phyloP scores from a whole-genome alignment of 2,797 vertebrate genomes.

The Varecia variegata region DNA sequence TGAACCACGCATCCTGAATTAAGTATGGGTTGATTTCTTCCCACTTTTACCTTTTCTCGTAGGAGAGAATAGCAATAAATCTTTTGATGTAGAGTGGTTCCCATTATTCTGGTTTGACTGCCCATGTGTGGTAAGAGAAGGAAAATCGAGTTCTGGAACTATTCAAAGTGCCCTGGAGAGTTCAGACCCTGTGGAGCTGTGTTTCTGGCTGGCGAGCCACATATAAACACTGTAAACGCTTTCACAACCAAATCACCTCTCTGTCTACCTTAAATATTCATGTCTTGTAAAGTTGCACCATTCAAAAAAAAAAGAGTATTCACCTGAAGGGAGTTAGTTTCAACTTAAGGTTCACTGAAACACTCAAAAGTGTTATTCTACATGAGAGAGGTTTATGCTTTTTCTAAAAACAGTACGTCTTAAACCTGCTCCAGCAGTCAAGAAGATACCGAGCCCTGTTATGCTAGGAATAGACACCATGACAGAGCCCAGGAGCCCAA shows the following conservation, averaged over 20 bases:
- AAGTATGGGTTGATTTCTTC: conserved; percentile 40
- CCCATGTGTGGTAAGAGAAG: not conserved
- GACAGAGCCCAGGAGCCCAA: no score
- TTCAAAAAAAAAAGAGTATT: not conserved
- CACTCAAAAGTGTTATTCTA: not conserved
- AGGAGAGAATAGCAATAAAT: not conserved
- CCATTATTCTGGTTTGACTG: not conserved
- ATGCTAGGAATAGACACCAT: not conserved
- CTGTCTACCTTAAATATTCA: not conserved
- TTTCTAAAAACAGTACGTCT: not conserved
- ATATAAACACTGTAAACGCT: not conserved
- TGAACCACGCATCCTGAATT: not conserved
- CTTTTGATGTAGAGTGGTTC: not conserved
- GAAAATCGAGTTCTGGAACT: not conserved
- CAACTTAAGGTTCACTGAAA: not conserved
- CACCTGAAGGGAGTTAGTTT: not conserved
- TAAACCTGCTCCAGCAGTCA: not conserved
- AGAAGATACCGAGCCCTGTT: not conserved
- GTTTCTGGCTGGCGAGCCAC: not conserved
- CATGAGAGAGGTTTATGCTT: not conserved
- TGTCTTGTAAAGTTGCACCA: not conserved
- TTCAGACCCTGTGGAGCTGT: not conserved
- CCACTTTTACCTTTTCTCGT: not conserved
- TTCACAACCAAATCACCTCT: not conserved
- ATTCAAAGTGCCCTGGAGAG: not conserved